Percentiles rank a stretch among this genome's conserved stretches.
Conservation (phyloP, 2,888 invertebrate genomes). For the Stenichneumon culpator region DNA sequence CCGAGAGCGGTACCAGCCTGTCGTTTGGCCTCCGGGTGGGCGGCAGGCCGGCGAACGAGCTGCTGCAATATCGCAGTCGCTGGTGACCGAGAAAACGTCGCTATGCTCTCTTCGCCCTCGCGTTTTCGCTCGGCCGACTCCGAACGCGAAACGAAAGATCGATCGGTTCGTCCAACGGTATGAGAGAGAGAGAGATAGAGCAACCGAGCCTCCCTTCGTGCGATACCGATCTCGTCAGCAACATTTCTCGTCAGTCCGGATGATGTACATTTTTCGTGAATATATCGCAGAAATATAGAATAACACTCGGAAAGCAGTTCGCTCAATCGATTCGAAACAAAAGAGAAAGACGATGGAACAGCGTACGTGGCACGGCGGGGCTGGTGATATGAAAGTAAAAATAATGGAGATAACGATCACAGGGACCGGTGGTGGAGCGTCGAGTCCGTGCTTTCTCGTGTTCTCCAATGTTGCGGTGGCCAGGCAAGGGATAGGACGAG, state of each 20-base stretch:
- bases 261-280: slow-evolving; percentile 14
- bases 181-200: not conserved
- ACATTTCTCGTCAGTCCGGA: slow-evolving; percentile 1
- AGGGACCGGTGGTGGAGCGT: slow-evolving; percentile 21
- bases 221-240: slow-evolving; percentile 15
- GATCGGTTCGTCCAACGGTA: slow-evolving; percentile 9
- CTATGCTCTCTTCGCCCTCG: not conserved
- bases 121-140: slow-evolving; percentile 2
- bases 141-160: slow-evolving; percentile 17
- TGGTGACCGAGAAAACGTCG: slow-evolving; percentile 33
- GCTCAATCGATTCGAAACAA: slow-evolving; percentile 12
- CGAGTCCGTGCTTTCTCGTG: slow-evolving; percentile 46
- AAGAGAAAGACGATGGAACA: slow-evolving; percentile 40
- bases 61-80: slow-evolving; percentile 34
- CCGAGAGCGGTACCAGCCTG: slow-evolving; percentile 45
- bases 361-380: slow-evolving; percentile 14
- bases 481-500: slow-evolving; percentile 8
- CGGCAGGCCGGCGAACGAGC: slow-evolving; percentile 17
- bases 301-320: slow-evolving; percentile 2
- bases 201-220: not conserved
- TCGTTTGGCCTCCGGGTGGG: slow-evolving; percentile 48
- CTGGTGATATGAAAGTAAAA: slow-evolving; percentile 56
- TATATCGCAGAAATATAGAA: slow-evolving; percentile 15
- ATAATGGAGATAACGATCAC: slow-evolving; percentile 63
- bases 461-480: slow-evolving; percentile 13